phyloP scores from a whole-genome alignment of 2,113 vertebrate species.

The Cyanocitta stelleri region DNA sequence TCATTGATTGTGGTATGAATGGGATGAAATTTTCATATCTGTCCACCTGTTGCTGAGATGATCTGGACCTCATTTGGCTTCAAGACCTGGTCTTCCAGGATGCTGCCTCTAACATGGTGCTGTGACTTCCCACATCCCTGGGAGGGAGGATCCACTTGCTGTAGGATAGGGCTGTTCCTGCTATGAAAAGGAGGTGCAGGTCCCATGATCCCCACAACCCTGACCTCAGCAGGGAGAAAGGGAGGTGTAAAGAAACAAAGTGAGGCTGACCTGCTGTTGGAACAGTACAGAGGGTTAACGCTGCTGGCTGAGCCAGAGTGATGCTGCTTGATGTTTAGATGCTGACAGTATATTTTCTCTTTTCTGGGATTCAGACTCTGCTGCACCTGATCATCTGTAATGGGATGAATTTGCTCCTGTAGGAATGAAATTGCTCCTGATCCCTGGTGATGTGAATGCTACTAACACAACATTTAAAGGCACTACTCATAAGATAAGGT shows the following conservation, averaged over 20 bases:
- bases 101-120: background rate
- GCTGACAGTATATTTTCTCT: background rate
- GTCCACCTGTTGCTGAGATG: background rate
- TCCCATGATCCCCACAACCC: background rate
- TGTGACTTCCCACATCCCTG: background rate
- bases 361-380: background rate
- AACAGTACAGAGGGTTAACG: background rate
- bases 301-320: background rate
- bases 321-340: background rate
- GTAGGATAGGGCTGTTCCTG: background rate
- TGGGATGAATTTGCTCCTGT: background rate
- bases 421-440: background rate
- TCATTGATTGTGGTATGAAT: background rate
- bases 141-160: accelerated
- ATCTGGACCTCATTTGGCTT: background rate
- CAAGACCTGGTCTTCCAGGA: background rate
- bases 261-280: background rate
- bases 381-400: background rate
- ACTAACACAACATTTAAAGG: background rate
- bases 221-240: background rate
- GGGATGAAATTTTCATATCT: background rate
- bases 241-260: background rate
- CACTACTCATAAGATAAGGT: background rate
- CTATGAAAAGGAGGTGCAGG: background rate
- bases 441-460: background rate